Evolutionary conservation across 2,888 invertebrate species (phyloP).

Genomic region (Periphyllus acericola): DNA sequence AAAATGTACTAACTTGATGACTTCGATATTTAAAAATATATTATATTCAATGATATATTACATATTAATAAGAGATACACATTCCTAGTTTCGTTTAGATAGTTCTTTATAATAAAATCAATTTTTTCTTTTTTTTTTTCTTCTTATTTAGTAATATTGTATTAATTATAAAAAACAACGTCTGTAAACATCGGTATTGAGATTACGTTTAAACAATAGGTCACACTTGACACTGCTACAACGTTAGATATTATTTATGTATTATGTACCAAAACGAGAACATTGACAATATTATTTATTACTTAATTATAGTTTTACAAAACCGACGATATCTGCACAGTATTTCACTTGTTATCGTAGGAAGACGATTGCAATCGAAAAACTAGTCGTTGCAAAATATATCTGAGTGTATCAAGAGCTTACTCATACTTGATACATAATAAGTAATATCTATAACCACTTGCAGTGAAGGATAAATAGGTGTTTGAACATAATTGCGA

Average conservation of each 20-base stretch:
- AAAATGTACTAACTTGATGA: no score
- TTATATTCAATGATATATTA: background rate
- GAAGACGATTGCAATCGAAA: conserved; percentile 40
- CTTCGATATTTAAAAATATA: no score
- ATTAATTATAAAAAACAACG: background rate
- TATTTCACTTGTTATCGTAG: background rate
- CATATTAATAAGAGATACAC: no score
- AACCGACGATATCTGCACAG: background rate
- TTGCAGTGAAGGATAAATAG: conserved; percentile 32
- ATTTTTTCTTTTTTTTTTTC: background rate
- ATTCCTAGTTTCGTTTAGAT: no score
- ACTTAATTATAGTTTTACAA: conserved; percentile 39
- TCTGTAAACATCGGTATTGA: background rate
- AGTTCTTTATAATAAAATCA: no score
- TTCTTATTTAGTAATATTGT: background rate
- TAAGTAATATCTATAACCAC: no score
- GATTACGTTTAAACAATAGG: background rate
- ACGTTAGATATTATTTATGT: background rate
- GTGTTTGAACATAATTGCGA: background rate
- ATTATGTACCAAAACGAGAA: background rate
- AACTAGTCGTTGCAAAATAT: conserved; percentile 30
- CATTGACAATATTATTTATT: conserved; percentile 18
- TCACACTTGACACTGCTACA: background rate
- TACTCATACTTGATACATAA: background rate
- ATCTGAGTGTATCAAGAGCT: background rate